Base-by-base conservation (phyloP, 2,797 vertebrate species). In the Lithobates sylvaticus region DNA sequence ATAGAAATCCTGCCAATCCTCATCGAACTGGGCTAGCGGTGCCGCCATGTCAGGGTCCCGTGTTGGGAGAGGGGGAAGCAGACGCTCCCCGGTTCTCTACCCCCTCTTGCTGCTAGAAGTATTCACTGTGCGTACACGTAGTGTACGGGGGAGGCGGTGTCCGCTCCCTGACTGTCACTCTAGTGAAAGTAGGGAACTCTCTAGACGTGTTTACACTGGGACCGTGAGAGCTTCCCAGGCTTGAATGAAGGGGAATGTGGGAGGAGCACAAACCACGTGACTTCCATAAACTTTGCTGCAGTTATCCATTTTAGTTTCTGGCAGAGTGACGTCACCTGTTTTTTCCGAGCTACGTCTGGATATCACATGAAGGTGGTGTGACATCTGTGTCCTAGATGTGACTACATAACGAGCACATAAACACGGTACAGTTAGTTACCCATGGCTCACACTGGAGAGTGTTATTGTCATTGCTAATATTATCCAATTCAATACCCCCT, bases 1-100 rank as follows among this genome's bases (percentile, higher is more conserved):
- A 88, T 98, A 97, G 88, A 99, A 99, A 91, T 99, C 98, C 88
- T 99, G 97, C 98, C 98, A 99, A 90, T 99, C 98, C 88, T 97
- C 97, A 18, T 98, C 97, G 50, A 96, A 95, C 89, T 96, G 95
- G 84, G 97, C 96, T 75, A 97, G 92, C 91, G 97, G 96, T 88
- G 96, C 96, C 92, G 95, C 96, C 96, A 92, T 95, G 88, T 92
- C 91, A 84, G 89, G 86, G 85, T 3, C 44, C 44, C 50, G 47
- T 69, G 5, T 70, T 12, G 76, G 47, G 29, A 29, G 29, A 29
- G 39, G 13, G 16, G 21, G 39, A 7, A 2, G 67, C 12, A 18
- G 10, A 29, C 82, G 64, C 79, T 61, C 34, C 47, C 16, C 79
- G 29, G 5, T 26, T n/a, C 58, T 61, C 5, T 58, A 16, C 26